These are phyloP conservation scores for Drosophila prolongata DNA, from an alignment of 2,888 invertebrate species.

Conservation along the genomic window DNA sequence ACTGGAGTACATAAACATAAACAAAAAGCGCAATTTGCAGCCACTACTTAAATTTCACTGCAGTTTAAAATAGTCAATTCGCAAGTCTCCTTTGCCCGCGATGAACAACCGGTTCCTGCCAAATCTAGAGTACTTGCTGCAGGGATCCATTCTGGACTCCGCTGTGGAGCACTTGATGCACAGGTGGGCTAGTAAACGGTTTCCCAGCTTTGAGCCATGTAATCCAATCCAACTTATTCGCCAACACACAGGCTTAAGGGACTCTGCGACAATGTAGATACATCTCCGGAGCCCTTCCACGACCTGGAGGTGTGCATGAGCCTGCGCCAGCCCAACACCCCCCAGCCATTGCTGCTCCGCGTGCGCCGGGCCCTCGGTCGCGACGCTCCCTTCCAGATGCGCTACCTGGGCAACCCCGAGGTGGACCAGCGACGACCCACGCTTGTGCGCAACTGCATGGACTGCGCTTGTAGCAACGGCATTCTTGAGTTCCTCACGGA, in stretches of 20 bases:
- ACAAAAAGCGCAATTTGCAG: no score
- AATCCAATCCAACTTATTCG: neutral
- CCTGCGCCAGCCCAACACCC: slow-evolving; percentile 88
- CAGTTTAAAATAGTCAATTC: no score
- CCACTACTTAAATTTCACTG: no score
- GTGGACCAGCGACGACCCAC: slow-evolving; percentile 94
- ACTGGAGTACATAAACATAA: no score
- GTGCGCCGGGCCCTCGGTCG: slow-evolving; percentile 93
- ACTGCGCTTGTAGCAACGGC: slow-evolving; percentile 95
- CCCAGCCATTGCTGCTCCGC: slow-evolving; percentile 89
- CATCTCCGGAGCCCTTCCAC: slow-evolving; percentile 95
- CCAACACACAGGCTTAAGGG: slow-evolving; percentile 88
- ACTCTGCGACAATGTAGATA: slow-evolving; percentile 96
- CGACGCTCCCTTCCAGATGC: slow-evolving; percentile 89
- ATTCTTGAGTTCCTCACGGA: slow-evolving; percentile 96
- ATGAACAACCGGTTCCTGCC: slow-evolving; percentile 94
- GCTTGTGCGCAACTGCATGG: slow-evolving; percentile 95
- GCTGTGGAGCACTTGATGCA: slow-evolving; percentile 96
- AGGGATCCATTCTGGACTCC: slow-evolving; percentile 96
- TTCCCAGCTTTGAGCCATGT: neutral
- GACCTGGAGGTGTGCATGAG: slow-evolving; percentile 97
- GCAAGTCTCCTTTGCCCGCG: slow-evolving; percentile 73
- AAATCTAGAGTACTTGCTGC: slow-evolving; percentile 96
- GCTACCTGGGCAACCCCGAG: slow-evolving; percentile 96
- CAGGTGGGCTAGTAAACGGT: slow-evolving; percentile 82